Percentiles rank a stretch among this genome's conserved stretches.
These are phyloP conservation scores for Drosophila elegans DNA, from an alignment of 1,140 invertebrate genomes.

Conservation along the genomic window DNA sequence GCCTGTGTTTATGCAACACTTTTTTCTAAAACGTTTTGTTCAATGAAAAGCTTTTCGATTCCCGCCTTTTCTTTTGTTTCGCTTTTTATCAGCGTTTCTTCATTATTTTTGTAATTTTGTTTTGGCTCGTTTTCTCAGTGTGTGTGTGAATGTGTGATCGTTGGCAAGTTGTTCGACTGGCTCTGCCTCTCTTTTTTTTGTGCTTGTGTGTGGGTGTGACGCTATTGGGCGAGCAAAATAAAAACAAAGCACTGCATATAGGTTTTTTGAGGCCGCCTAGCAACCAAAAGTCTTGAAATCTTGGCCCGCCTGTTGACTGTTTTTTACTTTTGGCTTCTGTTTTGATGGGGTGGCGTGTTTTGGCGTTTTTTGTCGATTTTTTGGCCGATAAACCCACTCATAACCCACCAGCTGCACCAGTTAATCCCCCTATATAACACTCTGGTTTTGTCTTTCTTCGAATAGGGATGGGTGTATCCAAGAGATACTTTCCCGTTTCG, in stretches of 20 bases:
- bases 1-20: conserved; percentile 23
- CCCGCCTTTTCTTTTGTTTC: conserved; percentile 31
- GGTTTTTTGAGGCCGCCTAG: conserved; percentile 68
- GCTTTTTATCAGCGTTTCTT: conserved; percentile 20
- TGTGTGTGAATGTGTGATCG: conserved; percentile 29
- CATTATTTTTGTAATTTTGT: conserved; percentile 76
- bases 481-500: conserved; percentile 25
- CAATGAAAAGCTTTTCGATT: conserved; percentile 34
- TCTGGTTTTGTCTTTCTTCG: background rate
- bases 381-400: conserved; percentile 12
- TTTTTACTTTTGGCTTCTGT: conserved; percentile 73
- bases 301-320: conserved; percentile 45
- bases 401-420: background rate
- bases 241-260: conserved; percentile 57
- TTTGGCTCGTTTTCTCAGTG: conserved; percentile 63
- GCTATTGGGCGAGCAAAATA: conserved; percentile 41
- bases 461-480: conserved; percentile 11
- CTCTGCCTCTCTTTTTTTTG: conserved; percentile 27
- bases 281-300: conserved; percentile 51
- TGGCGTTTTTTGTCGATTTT: conserved; percentile 4
- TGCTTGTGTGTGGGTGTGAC: conserved; percentile 5
- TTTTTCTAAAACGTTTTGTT: background rate
- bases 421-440: background rate
- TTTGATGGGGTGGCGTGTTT: conserved; percentile 76
- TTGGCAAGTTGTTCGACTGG: conserved; percentile 58